Conservation (phyloP, 1,140 invertebrate species). For the Papilio xuthus region DNA sequence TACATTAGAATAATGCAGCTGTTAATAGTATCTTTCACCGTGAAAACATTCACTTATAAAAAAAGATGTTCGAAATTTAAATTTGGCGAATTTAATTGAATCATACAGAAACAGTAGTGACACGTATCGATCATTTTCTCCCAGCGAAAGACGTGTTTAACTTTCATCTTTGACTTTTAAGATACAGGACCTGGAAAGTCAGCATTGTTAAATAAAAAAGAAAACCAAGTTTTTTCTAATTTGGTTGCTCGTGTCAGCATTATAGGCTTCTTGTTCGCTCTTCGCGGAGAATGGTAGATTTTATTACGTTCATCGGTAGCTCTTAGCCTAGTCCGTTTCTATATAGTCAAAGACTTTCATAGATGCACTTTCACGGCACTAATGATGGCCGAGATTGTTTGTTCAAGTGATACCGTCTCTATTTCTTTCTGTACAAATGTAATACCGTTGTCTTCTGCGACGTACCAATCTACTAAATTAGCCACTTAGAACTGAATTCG, state of each 20-base stretch:
- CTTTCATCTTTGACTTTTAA: constrained; percentile 39
- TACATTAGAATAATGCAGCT: constrained; percentile 23
- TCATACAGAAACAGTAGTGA: constrained; percentile 49
- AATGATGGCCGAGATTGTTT: constrained; percentile 52
- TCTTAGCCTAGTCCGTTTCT: neutral
- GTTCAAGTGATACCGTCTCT: constrained; percentile 46
- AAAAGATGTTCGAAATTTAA: constrained; percentile 28
- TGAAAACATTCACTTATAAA: constrained; percentile 25
- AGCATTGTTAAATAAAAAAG: neutral
- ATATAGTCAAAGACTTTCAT: constrained; percentile 39
- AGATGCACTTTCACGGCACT: constrained; percentile 53
- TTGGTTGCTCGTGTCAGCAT: neutral
- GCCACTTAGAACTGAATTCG: constrained; percentile 27
- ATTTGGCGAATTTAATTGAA: constrained; percentile 44
- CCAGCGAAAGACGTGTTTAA: constrained; percentile 42
- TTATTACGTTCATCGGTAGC: neutral
- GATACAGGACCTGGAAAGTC: neutral
- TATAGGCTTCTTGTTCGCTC: neutral
- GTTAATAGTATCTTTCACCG: constrained; percentile 16
- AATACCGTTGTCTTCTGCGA: constrained; percentile 40
- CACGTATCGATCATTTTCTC: constrained; percentile 57
- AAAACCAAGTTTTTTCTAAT: neutral
- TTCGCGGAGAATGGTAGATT: neutral
- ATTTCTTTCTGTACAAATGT: constrained; percentile 51
- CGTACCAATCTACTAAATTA: constrained; percentile 44